Evolutionary conservation across 2,113 vertebrate genomes (phyloP), one percentile per base, ranked within the genome.

Genomic region (Forbesichthys agassizii): DNA sequence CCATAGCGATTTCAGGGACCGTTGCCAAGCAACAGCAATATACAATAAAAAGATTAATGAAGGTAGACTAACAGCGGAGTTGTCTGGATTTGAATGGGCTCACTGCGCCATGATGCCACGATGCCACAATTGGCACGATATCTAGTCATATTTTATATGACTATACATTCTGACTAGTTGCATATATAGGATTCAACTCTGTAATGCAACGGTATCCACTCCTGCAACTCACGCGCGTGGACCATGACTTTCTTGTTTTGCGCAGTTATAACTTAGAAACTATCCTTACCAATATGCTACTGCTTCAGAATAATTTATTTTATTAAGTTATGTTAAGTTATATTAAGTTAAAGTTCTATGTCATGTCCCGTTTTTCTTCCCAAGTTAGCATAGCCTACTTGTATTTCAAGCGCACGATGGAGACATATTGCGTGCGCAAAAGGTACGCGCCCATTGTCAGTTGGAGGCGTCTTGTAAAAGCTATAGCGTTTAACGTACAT

Each of bases 21-120:
- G 91, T 79, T 95, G 93, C 94, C 93, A 93, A 93, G 95, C 93
- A 95, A 95, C 94, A 92, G 88, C 86, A 87, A 76, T 82, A 92
- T 89, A 90, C 91, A 93, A 90, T 81, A 73, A 91, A 89, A 89
- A 86, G 79, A 88, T 93, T 90, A 93, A 92, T 91, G 91, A 92
- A 91, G 84, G 81, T 89, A 84, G 85, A 87, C 85, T 60, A 77
- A 81, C 51, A 66, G 78, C 75, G 79, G 60, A 51, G 49, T 68
- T 68, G 57, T 20, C 16, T 68, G 60, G 18, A 73, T 52, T 65
- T 89, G 83, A 88, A 90, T 88, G 87, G 71, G 75, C 68, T 78
- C 46, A 20, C 57, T 1, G 27, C 27, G 27, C 27, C 27, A 75
- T 65, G 78, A 64, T 68, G 75, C 27, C 27, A 75, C 65, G 78